Evolutionary conservation across 2,113 vertebrate species (phyloP).

Genomic region (Pituophis catenifer): DNA sequence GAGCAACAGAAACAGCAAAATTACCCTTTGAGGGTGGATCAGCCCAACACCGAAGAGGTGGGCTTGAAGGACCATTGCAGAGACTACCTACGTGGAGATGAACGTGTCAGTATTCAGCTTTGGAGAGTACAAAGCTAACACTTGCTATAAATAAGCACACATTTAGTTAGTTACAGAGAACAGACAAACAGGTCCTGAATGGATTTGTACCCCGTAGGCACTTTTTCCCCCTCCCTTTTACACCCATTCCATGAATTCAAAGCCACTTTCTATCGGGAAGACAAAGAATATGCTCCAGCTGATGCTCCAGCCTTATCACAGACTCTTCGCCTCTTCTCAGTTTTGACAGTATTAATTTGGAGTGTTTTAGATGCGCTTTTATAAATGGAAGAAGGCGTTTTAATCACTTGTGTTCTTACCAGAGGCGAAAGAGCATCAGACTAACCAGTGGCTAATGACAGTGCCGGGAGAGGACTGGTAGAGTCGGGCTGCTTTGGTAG

Average conservation of each 20-base stretch:
- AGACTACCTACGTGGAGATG: constrained; percentile 12
- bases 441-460: constrained; percentile 29
- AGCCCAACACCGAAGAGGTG: background rate
- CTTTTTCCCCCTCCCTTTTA: constrained; percentile 54
- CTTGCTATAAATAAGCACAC: background rate
- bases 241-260: constrained; percentile 59
- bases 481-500: background rate
- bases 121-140: constrained; percentile 12
- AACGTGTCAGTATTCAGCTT: constrained; percentile 24
- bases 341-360: constrained; percentile 65
- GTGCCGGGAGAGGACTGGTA: background rate
- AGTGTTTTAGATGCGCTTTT: constrained; percentile 45
- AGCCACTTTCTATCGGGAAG: constrained; percentile 41
- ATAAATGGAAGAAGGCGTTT: constrained; percentile 44
- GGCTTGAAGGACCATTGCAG: background rate
- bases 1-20: constrained; percentile 80
- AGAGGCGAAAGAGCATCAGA: background rate
- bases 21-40: constrained; percentile 70
- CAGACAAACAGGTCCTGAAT: constrained; percentile 36
- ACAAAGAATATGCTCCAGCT: constrained; percentile 15
- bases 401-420: constrained; percentile 26
- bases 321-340: constrained; percentile 19
- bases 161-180: background rate
- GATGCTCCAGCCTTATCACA: constrained; percentile 22
- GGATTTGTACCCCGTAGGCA: constrained; percentile 10